phyloP scores from a whole-genome alignment of 1,140 invertebrate genomes.

The Drosophila bocki region DNA sequence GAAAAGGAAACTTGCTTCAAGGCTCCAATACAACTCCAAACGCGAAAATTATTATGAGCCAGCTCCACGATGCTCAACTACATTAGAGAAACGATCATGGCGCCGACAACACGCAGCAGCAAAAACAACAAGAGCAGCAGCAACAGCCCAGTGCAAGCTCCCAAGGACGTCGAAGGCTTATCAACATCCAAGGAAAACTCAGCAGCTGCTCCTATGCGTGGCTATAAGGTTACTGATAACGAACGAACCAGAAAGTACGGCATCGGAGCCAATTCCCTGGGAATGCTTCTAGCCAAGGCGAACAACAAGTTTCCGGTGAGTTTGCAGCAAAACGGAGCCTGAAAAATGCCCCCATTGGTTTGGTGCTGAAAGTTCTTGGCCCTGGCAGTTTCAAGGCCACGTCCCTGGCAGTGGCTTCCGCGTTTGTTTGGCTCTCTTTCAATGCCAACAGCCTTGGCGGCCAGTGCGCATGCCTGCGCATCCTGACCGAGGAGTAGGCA shows the following conservation, averaged over 20 bases:
- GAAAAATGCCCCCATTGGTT: constrained; percentile 1
- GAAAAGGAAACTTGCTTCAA: constrained; percentile 72
- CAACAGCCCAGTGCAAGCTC: constrained; percentile 11
- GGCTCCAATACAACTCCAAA: constrained; percentile 37
- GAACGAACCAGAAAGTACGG: constrained; percentile 88
- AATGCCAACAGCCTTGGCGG: constrained; percentile 51
- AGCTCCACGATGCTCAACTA: constrained; percentile 64
- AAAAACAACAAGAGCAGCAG: constrained; percentile 26
- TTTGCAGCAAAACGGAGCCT: constrained; percentile 30
- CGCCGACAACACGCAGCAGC: constrained; percentile 73
- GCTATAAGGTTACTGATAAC: constrained; percentile 90
- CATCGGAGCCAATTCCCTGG: constrained; percentile 88
- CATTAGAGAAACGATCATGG: constrained; percentile 76
- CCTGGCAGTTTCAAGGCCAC: constrained; percentile 72
- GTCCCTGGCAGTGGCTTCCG: constrained; percentile 65
- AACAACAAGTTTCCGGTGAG: constrained; percentile 89
- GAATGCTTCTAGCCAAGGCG: constrained; percentile 88
- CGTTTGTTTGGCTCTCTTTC: constrained; percentile 54
- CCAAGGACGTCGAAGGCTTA: constrained; percentile 22
- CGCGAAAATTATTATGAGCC: constrained; percentile 9
- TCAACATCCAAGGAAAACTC: constrained; percentile 15
- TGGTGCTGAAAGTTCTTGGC: constrained; percentile 29
- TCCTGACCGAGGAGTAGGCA: constrained; percentile 17
- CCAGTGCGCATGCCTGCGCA: constrained; percentile 58
- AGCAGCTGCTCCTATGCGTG: constrained; percentile 86